phyloP scores from a whole-genome alignment of 2,888 invertebrate species.

The Protula sp. region DNA sequence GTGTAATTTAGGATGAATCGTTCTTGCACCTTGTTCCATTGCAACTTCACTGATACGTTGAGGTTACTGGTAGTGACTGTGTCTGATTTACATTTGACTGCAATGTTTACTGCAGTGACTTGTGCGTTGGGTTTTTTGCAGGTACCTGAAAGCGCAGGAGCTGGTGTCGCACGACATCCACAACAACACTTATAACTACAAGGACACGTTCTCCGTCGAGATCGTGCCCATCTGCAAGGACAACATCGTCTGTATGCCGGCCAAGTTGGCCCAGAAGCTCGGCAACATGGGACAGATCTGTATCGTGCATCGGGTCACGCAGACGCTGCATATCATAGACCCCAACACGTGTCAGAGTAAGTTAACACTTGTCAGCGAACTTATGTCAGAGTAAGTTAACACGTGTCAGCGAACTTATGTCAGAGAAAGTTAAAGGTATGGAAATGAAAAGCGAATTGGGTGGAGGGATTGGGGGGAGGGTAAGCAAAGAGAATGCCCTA shows the following conservation, averaged over 20 bases:
- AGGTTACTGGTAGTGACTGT: too few species aligned
- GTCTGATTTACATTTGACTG: too few species aligned
- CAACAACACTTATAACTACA: slow-evolving; percentile 94
- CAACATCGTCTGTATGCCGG: slow-evolving; percentile 76
- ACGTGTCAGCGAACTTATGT: too few species aligned
- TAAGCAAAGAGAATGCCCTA: too few species aligned
- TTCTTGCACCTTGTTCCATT: too few species aligned
- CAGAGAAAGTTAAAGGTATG: too few species aligned
- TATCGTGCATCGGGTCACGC: slow-evolving; percentile 82
- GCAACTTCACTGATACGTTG: too few species aligned
- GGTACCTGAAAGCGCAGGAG: slow-evolving; percentile 84
- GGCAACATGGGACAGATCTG: slow-evolving; percentile 85
- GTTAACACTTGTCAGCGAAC: slow-evolving; percentile 13
- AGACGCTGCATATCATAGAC: slow-evolving; percentile 87
- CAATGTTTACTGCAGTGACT: background rate
- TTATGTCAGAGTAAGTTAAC: too few species aligned
- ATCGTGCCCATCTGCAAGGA: slow-evolving; percentile 90
- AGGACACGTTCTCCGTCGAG: slow-evolving; percentile 84
- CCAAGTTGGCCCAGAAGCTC: slow-evolving; percentile 76
- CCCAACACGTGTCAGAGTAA: slow-evolving; percentile 59
- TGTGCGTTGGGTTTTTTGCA: slow-evolving; percentile 21
- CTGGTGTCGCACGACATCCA: slow-evolving; percentile 95
- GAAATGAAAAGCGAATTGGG: too few species aligned
- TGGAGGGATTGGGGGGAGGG: too few species aligned
- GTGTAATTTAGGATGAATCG: too few species aligned